Base-by-base conservation (phyloP, 2,113 vertebrate species). In the Datnioides undecimradiatus region DNA sequence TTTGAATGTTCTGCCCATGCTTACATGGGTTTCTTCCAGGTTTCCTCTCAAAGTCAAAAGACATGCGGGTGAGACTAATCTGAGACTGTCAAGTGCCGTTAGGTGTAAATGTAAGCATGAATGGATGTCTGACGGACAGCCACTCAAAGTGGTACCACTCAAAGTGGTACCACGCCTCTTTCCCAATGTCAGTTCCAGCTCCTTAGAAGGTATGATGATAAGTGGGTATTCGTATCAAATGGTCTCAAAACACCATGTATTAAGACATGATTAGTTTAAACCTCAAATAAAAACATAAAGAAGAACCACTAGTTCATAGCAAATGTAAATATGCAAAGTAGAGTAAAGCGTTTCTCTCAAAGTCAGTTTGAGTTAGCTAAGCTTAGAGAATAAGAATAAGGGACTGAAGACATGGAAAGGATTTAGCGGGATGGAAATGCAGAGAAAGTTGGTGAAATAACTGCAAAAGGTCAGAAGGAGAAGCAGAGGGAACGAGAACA, bases 401-500 rank as follows among this genome's bases (percentile, higher is more conserved):
- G 1, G 34, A 31, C 46, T 31, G 21, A 55, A 52, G 58, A 68
- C 36, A 40, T 0, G 48, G 12, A 80, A 72, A 21, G 21, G 21
- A 19, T 73, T 84, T 59, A 75, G 59, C 40, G 52, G 63, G 57
- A 70, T 75, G 45, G 41, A 76, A 88, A 75, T 38, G 29, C 17
- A 51, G 43, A 77, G 46, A 75, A 46, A 75, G 40, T 49, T 43
- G 14, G 43, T 62, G 49, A 67, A 80, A 82, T 76, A 4, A 79
- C 10, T 65, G 48, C 59, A 73, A 83, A 89, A 84, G 73, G 77
- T 83, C 68, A 84, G 72, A 70, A n/a, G 67, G 40, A 82, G 60
- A 81, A 69, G 59, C 62, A 38, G 36, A 73, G 40, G 59, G 54
- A 79, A 80, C 12, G 19, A 83, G n/a, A 80, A 63, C 23, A 89